Conservation (phyloP, 2,797 vertebrate species). For the Odontamblyopus rebecca region DNA sequence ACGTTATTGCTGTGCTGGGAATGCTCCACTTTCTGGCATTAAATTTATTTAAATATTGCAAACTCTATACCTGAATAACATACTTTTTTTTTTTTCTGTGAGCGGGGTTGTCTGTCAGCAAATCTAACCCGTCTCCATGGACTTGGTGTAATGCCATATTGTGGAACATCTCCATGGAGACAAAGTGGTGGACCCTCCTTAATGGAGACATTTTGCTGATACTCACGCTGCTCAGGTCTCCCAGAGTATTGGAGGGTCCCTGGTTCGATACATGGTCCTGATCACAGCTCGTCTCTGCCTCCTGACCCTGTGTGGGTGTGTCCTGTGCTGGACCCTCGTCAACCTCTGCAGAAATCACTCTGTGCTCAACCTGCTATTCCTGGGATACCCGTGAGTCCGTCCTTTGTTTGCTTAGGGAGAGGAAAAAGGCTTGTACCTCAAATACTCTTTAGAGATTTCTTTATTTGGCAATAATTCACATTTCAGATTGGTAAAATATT, state of each 20-base stretch:
- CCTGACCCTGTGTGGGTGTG: constrained; percentile 94
- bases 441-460: not conserved
- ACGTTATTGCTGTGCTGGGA: no score
- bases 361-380: constrained; percentile 96
- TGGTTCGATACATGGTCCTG: constrained; percentile 84
- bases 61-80: no score
- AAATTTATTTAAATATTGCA: no score
- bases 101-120: no score
- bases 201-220: not conserved
- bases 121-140: no score
- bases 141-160: no score
- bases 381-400: constrained; percentile 96
- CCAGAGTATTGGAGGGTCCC: constrained; percentile 84
- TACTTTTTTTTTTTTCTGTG: no score
- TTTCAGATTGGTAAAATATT: not conserved
- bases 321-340: constrained; percentile 96
- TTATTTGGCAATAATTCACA: not conserved
- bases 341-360: constrained; percentile 96
- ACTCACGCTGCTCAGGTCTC: constrained; percentile 79
- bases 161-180: no score
- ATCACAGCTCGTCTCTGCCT: constrained; percentile 88
- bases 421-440: not conserved
- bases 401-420: not conserved
- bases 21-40: no score
- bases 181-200: not conserved